phyloP scores from a whole-genome alignment of 2,113 vertebrate species.

The Sigmodon hispidus region DNA sequence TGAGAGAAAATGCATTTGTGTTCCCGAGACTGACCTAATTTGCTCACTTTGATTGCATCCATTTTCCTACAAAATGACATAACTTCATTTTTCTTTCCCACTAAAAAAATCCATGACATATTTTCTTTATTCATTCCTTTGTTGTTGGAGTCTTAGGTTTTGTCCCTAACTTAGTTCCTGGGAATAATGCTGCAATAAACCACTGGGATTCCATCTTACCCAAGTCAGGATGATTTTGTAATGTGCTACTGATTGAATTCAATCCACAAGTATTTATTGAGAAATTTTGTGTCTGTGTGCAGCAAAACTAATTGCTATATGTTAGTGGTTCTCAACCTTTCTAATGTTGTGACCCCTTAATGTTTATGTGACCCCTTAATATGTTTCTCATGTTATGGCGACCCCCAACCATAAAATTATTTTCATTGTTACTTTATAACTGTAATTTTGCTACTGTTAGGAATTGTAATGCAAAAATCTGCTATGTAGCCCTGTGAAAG shows the following conservation, averaged over 20 bases:
- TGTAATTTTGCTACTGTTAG: not conserved
- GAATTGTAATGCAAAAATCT: not conserved
- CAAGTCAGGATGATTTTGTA: not conserved
- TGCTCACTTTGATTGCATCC: not conserved
- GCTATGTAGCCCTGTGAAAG: not conserved
- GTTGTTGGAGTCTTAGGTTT: not conserved
- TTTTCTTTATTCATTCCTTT: not conserved
- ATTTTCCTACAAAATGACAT: not conserved
- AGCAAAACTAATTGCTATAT: not conserved
- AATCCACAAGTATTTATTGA: not conserved
- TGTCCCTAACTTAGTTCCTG: not conserved
- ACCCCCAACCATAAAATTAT: not conserved
- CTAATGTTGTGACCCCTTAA: not conserved
- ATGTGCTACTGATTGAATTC: not conserved
- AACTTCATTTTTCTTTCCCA: not conserved
- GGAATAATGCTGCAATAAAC: not conserved
- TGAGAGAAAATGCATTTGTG: not conserved
- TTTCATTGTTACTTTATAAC: not conserved
- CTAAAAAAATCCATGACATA: not conserved
- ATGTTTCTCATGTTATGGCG: not conserved
- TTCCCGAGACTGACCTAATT: not conserved
- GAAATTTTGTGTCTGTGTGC: not conserved
- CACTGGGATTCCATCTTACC: not conserved
- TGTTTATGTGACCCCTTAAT: not conserved
- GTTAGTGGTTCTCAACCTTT: not conserved